Evolutionary conservation across 2,113 vertebrate genomes (phyloP).

Genomic region (Recurvirostra avosetta): DNA sequence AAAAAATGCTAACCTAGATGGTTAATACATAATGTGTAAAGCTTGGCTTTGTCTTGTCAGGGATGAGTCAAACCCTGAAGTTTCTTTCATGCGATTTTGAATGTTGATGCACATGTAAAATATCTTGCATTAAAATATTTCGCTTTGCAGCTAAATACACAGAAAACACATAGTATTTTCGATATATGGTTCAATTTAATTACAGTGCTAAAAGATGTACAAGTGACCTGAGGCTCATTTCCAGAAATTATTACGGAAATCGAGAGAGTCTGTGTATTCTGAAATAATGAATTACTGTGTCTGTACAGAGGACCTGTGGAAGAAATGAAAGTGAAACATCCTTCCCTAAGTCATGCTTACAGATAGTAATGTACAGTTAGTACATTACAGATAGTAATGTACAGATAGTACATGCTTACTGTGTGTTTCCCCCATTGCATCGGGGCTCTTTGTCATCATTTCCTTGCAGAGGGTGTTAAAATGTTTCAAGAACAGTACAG

Average conservation of each 20-base stretch:
- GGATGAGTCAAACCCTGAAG: neutral
- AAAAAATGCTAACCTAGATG: neutral
- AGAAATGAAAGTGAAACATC: neutral
- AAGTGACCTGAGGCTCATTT: neutral
- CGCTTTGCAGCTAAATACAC: neutral
- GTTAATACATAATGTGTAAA: neutral
- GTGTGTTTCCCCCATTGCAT: neutral
- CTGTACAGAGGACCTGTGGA: neutral
- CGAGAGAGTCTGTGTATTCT: neutral
- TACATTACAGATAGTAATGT: no score
- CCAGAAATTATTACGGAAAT: neutral
- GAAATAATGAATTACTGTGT: neutral
- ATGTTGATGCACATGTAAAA: neutral
- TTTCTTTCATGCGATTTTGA: neutral
- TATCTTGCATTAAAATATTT: neutral
- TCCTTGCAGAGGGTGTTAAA: neutral
- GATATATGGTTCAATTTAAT: neutral
- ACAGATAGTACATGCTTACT: no score
- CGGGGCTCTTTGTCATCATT: neutral
- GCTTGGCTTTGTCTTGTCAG: neutral
- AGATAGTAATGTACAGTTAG: no score
- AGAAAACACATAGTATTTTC: neutral
- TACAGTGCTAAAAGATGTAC: neutral
- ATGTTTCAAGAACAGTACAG: neutral
- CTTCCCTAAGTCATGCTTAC: neutral